Conservation (phyloP, 2,888 invertebrate genomes). For the Pardosa pseudoannulata region DNA sequence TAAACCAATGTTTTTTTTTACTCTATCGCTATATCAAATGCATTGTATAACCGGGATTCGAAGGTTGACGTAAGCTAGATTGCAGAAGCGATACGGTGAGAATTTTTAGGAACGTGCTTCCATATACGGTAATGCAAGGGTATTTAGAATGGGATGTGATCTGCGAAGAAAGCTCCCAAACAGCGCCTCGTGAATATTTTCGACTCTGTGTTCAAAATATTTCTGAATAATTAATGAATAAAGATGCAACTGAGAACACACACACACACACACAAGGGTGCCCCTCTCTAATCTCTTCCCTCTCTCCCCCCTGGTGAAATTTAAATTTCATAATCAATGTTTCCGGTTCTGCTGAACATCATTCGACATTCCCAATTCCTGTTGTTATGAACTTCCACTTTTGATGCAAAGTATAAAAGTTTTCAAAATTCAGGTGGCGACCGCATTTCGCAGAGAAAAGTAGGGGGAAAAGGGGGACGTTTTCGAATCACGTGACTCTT, state of each 20-base stretch:
- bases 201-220: not conserved
- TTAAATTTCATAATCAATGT: constrained; percentile 13
- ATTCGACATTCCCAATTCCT: constrained; percentile 9
- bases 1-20: too few species aligned
- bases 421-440: constrained; percentile 64
- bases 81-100: too few species aligned
- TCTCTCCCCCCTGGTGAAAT: not conserved
- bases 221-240: not conserved
- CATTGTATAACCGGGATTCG: too few species aligned
- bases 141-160: too few species aligned
- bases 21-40: too few species aligned
- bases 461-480: constrained; percentile 1
- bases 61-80: too few species aligned
- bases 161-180: too few species aligned
- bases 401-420: constrained; percentile 35
- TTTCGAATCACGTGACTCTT: constrained; percentile 48
- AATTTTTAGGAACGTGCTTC: too few species aligned
- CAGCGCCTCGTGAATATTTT: too few species aligned
- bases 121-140: too few species aligned
- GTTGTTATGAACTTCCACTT: constrained; percentile 22
- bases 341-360: not conserved
- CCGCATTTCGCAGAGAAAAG: constrained; percentile 36
- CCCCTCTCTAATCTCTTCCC: not conserved
- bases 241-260: not conserved
- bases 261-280: not conserved